Conservation (phyloP, 1,140 invertebrate genomes). For the Trigoniulus corallinus region DNA sequence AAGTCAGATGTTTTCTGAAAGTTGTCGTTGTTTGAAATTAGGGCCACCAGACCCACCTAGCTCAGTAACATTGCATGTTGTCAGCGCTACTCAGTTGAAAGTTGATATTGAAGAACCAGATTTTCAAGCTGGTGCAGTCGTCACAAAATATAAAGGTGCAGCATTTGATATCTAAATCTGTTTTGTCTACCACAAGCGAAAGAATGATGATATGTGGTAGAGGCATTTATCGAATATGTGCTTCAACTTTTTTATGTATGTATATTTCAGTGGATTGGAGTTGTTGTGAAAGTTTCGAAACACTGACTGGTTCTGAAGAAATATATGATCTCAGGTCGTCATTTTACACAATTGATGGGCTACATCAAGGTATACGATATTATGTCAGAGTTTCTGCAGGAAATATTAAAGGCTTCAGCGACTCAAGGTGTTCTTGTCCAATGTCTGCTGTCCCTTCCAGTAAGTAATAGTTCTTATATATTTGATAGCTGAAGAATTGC, state of each 20-base stretch:
- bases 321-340: slow-evolving; percentile 44
- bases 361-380: slow-evolving; percentile 65
- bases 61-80: slow-evolving; percentile 61
- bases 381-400: slow-evolving; percentile 62
- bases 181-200: neutral
- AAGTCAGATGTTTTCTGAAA: neutral
- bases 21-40: neutral
- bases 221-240: no score
- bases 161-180: neutral
- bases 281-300: slow-evolving; percentile 54
- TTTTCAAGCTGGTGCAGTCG: slow-evolving; percentile 44
- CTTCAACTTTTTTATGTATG: no score
- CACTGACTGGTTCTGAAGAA: slow-evolving; percentile 50
- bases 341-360: slow-evolving; percentile 34
- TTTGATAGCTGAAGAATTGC: slow-evolving; percentile 2
- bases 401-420: slow-evolving; percentile 79
- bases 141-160: slow-evolving; percentile 77
- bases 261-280: slow-evolving; percentile 47
- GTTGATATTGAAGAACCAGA: slow-evolving; percentile 54
- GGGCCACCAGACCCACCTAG: slow-evolving; percentile 52
- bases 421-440: slow-evolving; percentile 52
- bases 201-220: neutral
- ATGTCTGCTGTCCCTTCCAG: slow-evolving; percentile 72
- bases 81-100: slow-evolving; percentile 53
- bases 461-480: slow-evolving; percentile 29